Conservation (phyloP, 1,140 invertebrate genomes). For the Ganaspis sp. region DNA sequence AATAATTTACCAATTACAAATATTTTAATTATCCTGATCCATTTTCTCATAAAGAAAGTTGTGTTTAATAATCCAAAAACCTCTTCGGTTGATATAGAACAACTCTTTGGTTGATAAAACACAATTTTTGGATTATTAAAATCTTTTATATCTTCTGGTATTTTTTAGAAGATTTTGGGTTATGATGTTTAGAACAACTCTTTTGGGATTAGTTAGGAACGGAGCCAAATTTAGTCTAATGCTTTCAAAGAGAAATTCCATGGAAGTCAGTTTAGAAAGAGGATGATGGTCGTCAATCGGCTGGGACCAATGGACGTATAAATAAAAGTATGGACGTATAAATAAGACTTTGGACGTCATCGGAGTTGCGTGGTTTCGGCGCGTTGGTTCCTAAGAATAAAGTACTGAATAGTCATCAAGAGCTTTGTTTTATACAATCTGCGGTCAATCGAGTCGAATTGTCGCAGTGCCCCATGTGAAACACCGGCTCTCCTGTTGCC, state of each 20-base stretch:
- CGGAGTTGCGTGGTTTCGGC: no score
- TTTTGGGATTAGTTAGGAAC: no score
- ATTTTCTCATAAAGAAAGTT: no score
- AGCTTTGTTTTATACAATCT: neutral
- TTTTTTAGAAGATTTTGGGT: no score
- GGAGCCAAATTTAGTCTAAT: neutral
- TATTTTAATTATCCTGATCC: no score
- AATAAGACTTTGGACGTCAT: neutral
- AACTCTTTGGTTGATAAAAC: no score
- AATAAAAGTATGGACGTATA: neutral
- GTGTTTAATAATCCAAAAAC: no score
- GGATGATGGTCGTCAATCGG: neutral
- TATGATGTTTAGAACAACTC: no score
- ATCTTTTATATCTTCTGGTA: no score
- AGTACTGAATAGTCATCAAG: neutral
- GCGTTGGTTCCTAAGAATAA: neutral
- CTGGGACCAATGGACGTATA: constrained; percentile 27
- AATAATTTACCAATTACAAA: no score
- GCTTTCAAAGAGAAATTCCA: neutral
- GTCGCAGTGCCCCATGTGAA: neutral
- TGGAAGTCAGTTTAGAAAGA: constrained; percentile 4
- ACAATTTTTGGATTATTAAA: no score
- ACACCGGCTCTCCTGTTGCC: constrained; percentile 12
- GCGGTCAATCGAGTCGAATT: constrained; percentile 16
- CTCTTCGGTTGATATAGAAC: no score